A percentile compares a stretch with the other conserved stretches of the same genome.
These are phyloP conservation scores for Pagrus major DNA, from an alignment of 2,113 vertebrate species.

Conservation along the genomic window DNA sequence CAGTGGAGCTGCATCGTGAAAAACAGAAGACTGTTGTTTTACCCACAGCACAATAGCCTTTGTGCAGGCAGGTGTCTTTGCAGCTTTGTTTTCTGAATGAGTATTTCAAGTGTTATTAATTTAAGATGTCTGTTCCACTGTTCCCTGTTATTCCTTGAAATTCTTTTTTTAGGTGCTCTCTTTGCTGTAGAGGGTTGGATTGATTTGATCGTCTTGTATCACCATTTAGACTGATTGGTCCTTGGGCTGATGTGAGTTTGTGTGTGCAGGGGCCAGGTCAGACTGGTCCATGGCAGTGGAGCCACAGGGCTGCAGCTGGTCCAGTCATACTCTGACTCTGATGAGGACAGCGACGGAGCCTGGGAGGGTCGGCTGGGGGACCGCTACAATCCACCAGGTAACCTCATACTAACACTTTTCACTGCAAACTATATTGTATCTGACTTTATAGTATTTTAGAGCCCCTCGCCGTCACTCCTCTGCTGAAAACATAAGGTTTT, in stretches of 20 bases:
- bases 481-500: background rate
- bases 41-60: background rate
- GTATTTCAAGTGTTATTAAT: background rate
- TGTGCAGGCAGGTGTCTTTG: background rate
- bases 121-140: background rate
- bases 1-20: background rate
- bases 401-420: constrained; percentile 6
- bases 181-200: background rate
- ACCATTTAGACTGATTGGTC: background rate
- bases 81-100: background rate
- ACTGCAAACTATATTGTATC: background rate
- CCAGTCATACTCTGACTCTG: constrained; percentile 92
- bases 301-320: constrained; percentile 91
- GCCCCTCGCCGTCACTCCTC: background rate
- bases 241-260: background rate
- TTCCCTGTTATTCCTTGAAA: background rate
- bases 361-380: constrained; percentile 92
- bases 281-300: constrained; percentile 92
- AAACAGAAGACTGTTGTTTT: background rate
- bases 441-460: background rate
- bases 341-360: constrained; percentile 93
- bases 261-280: constrained; percentile 89
- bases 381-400: constrained; percentile 94
- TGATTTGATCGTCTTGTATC: background rate
- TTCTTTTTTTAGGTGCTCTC: background rate